Evolutionary conservation across 2,888 invertebrate species (phyloP).

Genomic region (Ernsta delagoae): DNA sequence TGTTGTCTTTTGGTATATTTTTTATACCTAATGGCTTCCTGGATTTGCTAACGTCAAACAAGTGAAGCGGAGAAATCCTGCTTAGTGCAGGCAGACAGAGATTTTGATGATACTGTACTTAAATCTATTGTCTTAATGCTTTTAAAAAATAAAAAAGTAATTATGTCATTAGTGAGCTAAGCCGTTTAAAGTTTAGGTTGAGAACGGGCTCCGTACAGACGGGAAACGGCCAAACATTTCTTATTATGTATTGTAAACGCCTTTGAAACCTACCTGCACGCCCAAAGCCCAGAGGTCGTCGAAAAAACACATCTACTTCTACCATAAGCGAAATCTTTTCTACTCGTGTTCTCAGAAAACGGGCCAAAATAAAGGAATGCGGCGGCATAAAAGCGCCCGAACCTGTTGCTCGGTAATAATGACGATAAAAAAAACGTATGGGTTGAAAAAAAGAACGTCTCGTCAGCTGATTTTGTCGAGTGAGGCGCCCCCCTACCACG

Average conservation of each 20-base stretch:
- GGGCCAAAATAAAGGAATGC: slow-evolving; percentile 50
- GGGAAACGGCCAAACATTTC: slow-evolving; percentile 23
- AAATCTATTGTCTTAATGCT: too few relatives aligned
- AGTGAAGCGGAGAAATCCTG: too few relatives aligned
- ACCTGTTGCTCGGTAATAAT: slow-evolving; percentile 50
- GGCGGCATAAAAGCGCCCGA: slow-evolving; percentile 45
- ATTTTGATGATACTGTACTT: too few relatives aligned
- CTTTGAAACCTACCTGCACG: slow-evolving; percentile 47
- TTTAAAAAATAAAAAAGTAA: slow-evolving; percentile 15
- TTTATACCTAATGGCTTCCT: too few relatives aligned
- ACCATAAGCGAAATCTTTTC: slow-evolving; percentile 34
- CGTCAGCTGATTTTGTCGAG: slow-evolving; percentile 52
- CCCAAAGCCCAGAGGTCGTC: slow-evolving; percentile 37
- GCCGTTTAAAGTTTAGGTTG: slow-evolving; percentile 15
- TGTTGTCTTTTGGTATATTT: too few relatives aligned
- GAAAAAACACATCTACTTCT: slow-evolving; percentile 33
- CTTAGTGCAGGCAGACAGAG: not conserved
- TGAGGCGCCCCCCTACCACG: slow-evolving; percentile 51
- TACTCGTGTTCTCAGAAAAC: slow-evolving; percentile 49
- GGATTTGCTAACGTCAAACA: too few relatives aligned
- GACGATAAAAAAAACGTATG: slow-evolving; percentile 45
- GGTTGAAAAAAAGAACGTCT: slow-evolving; percentile 44
- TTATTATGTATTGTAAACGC: slow-evolving; percentile 34
- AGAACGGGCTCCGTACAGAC: slow-evolving; percentile 8
- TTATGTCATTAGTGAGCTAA: slow-evolving; percentile 33